A percentile compares a stretch with the other conserved stretches of the same genome.
Evolutionary conservation across 64 coral and sea anemone species (phyloP).

Genomic region (Anthopleura sola): DNA sequence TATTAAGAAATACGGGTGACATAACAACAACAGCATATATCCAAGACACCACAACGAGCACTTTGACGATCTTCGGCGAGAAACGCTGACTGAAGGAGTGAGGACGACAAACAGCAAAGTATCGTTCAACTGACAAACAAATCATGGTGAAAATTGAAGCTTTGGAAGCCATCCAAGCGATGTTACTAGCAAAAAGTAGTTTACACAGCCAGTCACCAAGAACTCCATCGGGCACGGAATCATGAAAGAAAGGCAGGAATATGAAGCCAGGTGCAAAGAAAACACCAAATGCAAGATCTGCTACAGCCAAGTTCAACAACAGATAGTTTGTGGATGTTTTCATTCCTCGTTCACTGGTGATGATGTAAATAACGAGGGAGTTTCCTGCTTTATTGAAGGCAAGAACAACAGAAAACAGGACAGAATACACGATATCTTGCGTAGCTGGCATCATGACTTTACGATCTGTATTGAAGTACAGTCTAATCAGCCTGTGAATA

Average conservation of each 20-base stretch:
- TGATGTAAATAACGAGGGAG: slow-evolving; percentile 18
- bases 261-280: neutral
- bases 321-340: slow-evolving; percentile 5
- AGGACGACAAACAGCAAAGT: slow-evolving; percentile 26
- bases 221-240: neutral
- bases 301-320: neutral
- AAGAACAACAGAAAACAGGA: neutral
- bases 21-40: neutral
- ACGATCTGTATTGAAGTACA: too few relatives aligned
- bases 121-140: neutral
- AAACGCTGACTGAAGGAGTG: neutral
- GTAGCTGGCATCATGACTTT: too few relatives aligned
- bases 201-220: neutral
- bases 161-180: neutral
- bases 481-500: too few relatives aligned
- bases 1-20: too few relatives aligned
- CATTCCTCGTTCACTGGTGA: neutral
- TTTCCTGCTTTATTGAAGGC: slow-evolving; percentile 2
- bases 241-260: neutral
- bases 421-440: neutral
- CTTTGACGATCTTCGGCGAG: neutral
- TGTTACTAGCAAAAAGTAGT: neutral
- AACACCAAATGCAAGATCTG: neutral
- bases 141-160: neutral
- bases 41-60: neutral